Conservation (phyloP, 1,140 invertebrate genomes). For the Laupala kohalensis region DNA sequence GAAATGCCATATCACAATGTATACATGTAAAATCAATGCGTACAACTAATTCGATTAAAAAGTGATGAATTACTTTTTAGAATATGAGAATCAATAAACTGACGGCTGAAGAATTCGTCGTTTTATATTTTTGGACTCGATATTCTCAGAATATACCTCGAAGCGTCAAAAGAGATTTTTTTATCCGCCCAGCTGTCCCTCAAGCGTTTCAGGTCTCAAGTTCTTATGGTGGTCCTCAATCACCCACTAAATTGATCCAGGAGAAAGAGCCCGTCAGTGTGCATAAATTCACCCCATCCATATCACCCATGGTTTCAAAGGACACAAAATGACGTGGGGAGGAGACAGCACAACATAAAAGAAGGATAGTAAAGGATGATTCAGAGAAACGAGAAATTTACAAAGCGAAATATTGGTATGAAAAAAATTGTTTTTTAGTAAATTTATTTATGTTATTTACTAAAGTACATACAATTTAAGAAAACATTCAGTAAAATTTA, state of each 20-base stretch:
- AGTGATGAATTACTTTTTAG: too few relatives aligned
- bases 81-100: neutral
- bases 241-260: neutral
- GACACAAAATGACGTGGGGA: neutral
- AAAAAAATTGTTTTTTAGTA: too few relatives aligned
- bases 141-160: neutral
- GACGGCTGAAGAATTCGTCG: neutral
- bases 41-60: too few relatives aligned
- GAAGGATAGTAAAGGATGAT: too few relatives aligned
- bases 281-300: neutral
- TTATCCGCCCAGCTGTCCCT: neutral
- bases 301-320: neutral
- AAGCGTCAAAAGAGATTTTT: neutral
- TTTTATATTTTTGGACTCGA: neutral
- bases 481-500: too few relatives aligned
- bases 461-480: too few relatives aligned
- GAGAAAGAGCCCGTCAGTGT: neutral
- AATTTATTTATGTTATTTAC: too few relatives aligned
- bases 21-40: neutral
- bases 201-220: neutral
- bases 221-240: neutral
- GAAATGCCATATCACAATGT: too few relatives aligned
- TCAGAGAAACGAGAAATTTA: too few relatives aligned
- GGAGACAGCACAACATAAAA: too few relatives aligned
- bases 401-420: too few relatives aligned